phyloP scores from a whole-genome alignment of 2,113 vertebrate species.

The Oryzias curvinotus region DNA sequence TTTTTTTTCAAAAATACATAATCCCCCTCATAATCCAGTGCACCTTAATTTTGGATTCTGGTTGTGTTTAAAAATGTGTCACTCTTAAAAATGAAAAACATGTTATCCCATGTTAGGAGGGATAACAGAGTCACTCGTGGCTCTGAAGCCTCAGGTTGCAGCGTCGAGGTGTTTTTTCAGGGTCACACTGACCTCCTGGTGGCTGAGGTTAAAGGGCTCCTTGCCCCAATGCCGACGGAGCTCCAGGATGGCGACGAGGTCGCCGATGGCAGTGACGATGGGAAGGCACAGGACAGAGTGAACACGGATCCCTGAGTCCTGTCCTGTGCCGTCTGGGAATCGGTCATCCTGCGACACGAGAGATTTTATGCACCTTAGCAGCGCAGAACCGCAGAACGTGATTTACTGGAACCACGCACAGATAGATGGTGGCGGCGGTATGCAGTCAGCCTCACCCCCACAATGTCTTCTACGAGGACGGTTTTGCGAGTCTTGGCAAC shows the following conservation, averaged over 20 bases:
- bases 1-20: too few relatives aligned
- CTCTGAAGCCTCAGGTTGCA: slow-evolving; percentile 46
- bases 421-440: too few relatives aligned
- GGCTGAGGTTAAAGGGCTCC: slow-evolving; percentile 90
- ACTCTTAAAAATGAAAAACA: too few relatives aligned
- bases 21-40: too few relatives aligned
- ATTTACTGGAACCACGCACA: too few relatives aligned
- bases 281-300: slow-evolving; percentile 97
- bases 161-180: slow-evolving; percentile 37
- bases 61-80: too few relatives aligned
- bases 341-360: slow-evolving; percentile 85
- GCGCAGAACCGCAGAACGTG: too few relatives aligned
- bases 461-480: slow-evolving; percentile 91
- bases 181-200: slow-evolving; percentile 88
- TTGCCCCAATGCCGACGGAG: slow-evolving; percentile 92
- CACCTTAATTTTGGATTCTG: too few relatives aligned
- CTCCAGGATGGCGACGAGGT: slow-evolving; percentile 95
- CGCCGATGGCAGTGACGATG: slow-evolving; percentile 94
- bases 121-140: slow-evolving; percentile 49
- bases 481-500: slow-evolving; percentile 96
- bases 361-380: neutral
- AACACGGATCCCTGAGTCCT: slow-evolving; percentile 91
- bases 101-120: too few relatives aligned
- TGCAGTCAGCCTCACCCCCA: slow-evolving; percentile 80
- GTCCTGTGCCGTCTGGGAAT: slow-evolving; percentile 94